Base-by-base conservation (phyloP, 92 coral and sea anemone genomes). In the Desmophyllum pertusum region DNA sequence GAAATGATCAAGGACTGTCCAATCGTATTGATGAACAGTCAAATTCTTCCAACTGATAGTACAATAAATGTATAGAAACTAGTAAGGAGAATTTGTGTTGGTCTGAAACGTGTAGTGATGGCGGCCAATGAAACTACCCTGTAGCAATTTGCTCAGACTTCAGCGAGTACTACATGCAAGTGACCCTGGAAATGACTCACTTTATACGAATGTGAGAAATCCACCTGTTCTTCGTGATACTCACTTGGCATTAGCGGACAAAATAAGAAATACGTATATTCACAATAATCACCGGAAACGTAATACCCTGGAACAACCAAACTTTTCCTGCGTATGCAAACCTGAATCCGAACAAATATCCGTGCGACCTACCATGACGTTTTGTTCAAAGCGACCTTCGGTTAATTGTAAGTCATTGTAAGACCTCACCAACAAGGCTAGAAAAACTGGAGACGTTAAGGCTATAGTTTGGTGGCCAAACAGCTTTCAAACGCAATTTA, bases 241-340 rank as follows among this genome's bases (percentile, higher is more conserved):
- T 55, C 63, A 55, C 63, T 55, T 55, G 63, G 23, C 63, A 55
- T 23, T 11, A 51, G 59, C 25, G 19, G 64, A 35, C 66, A 14
- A n/a, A 53, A 76, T 33, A 53, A 25, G 23, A 53, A 76, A 21
- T 8, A n/a, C n/a, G 38, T 21, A 7, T 38, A 19, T 46, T 30
- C 40, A 73, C 21, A 45, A 73, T 6, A 45, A 74, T 30, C 42
- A n/a, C 15, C 40, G 63, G 11, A 33, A 29, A 74, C 10, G 13
- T 29, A 6, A 27, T 14, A 17, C 41, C 3, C 18, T 27, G 5
- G 62, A 45, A 30, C 25, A 45, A 23, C 27, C 6, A 74, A 74
- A 48, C 63, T 27, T 30, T 74, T 51, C 78, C 77, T 73, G 59
- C 59, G 29, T 1, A 10, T 42, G 76, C 75, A 70, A 21, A 52